phyloP scores from a whole-genome alignment of 2,888 invertebrate species.

The Chrysomela aeneicollis region DNA sequence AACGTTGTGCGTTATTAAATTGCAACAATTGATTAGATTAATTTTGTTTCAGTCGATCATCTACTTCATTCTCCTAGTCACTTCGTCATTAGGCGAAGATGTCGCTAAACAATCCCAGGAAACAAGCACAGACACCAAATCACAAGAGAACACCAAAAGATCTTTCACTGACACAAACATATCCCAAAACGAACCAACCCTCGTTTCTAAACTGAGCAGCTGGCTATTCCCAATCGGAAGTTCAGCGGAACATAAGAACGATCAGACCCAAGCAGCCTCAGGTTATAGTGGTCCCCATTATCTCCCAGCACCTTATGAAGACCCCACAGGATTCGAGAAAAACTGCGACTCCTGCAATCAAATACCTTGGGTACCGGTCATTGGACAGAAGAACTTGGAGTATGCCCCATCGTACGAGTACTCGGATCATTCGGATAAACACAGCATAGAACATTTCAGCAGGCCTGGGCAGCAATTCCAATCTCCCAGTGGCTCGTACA shows the following conservation, averaged over 20 bases:
- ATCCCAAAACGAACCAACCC: slow-evolving; percentile 58
- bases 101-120: slow-evolving; percentile 37
- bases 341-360: slow-evolving; percentile 81
- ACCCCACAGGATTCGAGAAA: slow-evolving; percentile 47
- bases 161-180: slow-evolving; percentile 42
- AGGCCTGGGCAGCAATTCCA: slow-evolving; percentile 23
- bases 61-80: slow-evolving; percentile 27
- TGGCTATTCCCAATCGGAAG: slow-evolving; percentile 66
- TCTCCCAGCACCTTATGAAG: slow-evolving; percentile 43
- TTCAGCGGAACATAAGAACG: slow-evolving; percentile 27
- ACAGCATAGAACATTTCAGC: slow-evolving; percentile 28
- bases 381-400: slow-evolving; percentile 50
- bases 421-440: slow-evolving; percentile 37
- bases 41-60: slow-evolving; percentile 37
- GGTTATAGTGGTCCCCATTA: slow-evolving; percentile 43
- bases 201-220: slow-evolving; percentile 68
- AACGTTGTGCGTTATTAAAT: no score
- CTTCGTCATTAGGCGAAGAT: slow-evolving; percentile 43
- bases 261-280: slow-evolving; percentile 41
- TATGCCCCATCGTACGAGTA: slow-evolving; percentile 49
- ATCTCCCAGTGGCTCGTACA: slow-evolving; percentile 17
- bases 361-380: slow-evolving; percentile 82
- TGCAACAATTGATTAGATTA: neutral
- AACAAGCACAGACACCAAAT: slow-evolving; percentile 61
- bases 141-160: slow-evolving; percentile 59